phyloP scores from a whole-genome alignment of 1,140 invertebrate genomes.

The Calephelis virginiensis region DNA sequence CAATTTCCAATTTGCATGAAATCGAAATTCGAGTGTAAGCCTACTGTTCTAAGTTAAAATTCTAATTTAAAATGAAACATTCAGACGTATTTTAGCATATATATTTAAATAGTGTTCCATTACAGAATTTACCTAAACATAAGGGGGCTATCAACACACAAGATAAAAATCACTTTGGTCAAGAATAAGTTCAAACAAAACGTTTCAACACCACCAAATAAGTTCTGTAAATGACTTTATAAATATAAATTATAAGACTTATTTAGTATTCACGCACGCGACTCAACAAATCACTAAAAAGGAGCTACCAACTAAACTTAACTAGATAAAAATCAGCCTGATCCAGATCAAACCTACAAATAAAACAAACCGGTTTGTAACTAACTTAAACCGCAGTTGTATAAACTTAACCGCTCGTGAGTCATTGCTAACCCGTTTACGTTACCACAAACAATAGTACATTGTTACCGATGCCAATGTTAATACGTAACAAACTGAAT shows the following conservation, averaged over 20 bases:
- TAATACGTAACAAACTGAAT: background rate
- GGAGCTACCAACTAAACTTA: background rate
- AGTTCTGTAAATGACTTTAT: too few relatives aligned
- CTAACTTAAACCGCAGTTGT: conserved; percentile 1
- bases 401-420: background rate
- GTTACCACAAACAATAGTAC: conserved; percentile 13
- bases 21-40: too few relatives aligned
- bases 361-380: conserved; percentile 6
- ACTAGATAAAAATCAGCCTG: conserved; percentile 2
- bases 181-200: too few relatives aligned
- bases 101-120: too few relatives aligned
- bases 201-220: too few relatives aligned
- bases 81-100: too few relatives aligned
- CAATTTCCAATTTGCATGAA: too few relatives aligned
- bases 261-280: conserved; percentile 1
- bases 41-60: too few relatives aligned
- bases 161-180: too few relatives aligned
- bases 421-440: conserved; percentile 5
- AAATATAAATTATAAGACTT: background rate
- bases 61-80: too few relatives aligned
- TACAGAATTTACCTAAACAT: too few relatives aligned
- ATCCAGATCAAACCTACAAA: background rate
- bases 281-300: background rate
- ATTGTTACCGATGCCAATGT: conserved; percentile 9
- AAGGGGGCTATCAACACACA: too few relatives aligned